Evolutionary conservation across 92 coral and sea anemone species (phyloP), one percentile per base, ranked within the genome.

Genomic region (Epizoanthus stellaris): DNA sequence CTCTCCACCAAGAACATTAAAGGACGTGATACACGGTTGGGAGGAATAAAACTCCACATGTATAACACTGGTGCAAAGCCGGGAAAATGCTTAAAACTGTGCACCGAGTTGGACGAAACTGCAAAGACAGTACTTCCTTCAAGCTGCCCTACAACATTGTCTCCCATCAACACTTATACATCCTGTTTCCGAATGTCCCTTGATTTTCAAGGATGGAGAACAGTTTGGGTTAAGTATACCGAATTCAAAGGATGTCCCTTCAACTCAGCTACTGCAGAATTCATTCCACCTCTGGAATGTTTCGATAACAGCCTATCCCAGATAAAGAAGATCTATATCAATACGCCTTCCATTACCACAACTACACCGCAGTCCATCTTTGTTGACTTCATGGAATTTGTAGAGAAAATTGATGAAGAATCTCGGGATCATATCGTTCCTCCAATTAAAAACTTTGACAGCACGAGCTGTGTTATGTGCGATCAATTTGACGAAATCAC

Each of bases 161-260:
- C 72, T 23, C 0, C 42, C 2, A 23, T 38, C 12, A 30, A 0
- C 34, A 30, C 34, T 30, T 30, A 30, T 1, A 21, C 14, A 4
- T 67, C 72, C 1, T 67, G 72, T 67, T 67, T 67, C 45, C 72
- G 36, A 1, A 67, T 67, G 72, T 67, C 72, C 0, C n/a, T 61
- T n/a, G 6, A 61, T 66, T 81, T 64, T n/a, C 2, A 64, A 43
- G 85, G 85, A 13, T 81, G 85, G 85, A 64, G 85, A 66, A 57
- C 76, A 38, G 85, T 70, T 54, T 81, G 85, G 85, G 21, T 81
- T 34, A 39, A 17, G 1, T 81, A 81, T 54, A 13, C 0, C 23
- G 76, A 65, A 65, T 81, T 81, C 47, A 39, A 49, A 9, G 85
- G 85, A 12, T 81, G 85, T 67, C 77, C 85, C 1, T 6, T 34